Conservation (phyloP, 2,113 vertebrate genomes). For the Micronycteris hirsuta region DNA sequence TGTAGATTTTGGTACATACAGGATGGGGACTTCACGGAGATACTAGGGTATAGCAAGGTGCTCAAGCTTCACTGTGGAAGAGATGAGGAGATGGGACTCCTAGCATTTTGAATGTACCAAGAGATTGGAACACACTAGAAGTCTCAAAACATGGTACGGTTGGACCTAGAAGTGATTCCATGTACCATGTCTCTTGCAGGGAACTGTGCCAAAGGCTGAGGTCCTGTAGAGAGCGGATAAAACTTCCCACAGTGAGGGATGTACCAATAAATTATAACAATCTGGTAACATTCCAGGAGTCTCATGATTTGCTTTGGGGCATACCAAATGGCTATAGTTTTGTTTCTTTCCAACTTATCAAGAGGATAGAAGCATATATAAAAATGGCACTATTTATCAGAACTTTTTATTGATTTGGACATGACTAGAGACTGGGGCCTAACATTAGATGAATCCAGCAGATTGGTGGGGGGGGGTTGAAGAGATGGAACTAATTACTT, state of each 20-base stretch:
- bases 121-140: background rate
- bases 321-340: background rate
- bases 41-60: background rate
- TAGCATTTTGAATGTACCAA: background rate
- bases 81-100: background rate
- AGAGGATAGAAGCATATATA: background rate
- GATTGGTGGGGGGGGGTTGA: background rate
- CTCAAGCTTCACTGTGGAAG: background rate
- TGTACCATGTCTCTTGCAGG: background rate
- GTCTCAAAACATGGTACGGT: background rate
- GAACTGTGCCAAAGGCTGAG: background rate
- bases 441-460: background rate
- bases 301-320: background rate
- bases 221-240: background rate
- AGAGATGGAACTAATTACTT: background rate
- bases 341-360: background rate
- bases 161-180: background rate
- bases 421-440: background rate
- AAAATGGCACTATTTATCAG: background rate
- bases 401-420: slow-evolving; percentile 12
- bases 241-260: slow-evolving; percentile 28
- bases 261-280: background rate
- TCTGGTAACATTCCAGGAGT: background rate
- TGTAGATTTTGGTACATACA: background rate
- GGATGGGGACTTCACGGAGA: background rate